A percentile compares a stretch with the other conserved stretches of the same genome.
These are phyloP conservation scores for Epirrhoe tristata DNA, from an alignment of 2,888 invertebrate species.

Conservation along the genomic window DNA sequence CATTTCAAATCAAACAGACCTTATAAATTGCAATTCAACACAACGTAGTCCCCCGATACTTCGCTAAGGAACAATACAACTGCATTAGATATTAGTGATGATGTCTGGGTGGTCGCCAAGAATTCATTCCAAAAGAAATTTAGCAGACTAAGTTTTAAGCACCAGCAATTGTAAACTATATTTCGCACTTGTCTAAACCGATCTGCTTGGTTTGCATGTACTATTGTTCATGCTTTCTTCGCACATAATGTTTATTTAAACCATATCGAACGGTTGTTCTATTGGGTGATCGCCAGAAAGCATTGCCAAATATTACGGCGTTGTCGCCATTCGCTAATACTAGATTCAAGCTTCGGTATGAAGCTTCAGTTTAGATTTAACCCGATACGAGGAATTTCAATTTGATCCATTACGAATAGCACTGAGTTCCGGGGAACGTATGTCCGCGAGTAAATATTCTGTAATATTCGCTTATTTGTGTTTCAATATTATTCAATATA, in stretches of 20 bases:
- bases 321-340: slow-evolving; percentile 63
- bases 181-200: slow-evolving; percentile 37
- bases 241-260: slow-evolving; percentile 50
- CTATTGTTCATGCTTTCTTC: slow-evolving; percentile 41
- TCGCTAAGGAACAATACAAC: slow-evolving; percentile 51
- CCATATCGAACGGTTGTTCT: slow-evolving; percentile 58
- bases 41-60: slow-evolving; percentile 22
- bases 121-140: slow-evolving; percentile 59
- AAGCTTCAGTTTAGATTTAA: slow-evolving; percentile 57
- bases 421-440: slow-evolving; percentile 43
- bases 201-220: slow-evolving; percentile 30
- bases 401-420: slow-evolving; percentile 44
- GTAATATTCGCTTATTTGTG: slow-evolving; percentile 41
- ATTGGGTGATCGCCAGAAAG: slow-evolving; percentile 71
- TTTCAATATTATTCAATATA: no score
- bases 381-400: slow-evolving; percentile 49
- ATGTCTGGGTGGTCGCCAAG: slow-evolving; percentile 57
- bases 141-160: slow-evolving; percentile 52
- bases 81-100: slow-evolving; percentile 54
- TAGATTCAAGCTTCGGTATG: slow-evolving; percentile 50
- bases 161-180: slow-evolving; percentile 38
- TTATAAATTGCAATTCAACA: slow-evolving; percentile 33
- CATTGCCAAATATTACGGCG: slow-evolving; percentile 73
- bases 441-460: slow-evolving; percentile 38
- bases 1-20: slow-evolving; percentile 32